These are phyloP conservation scores for Erithacus rubecula DNA, from an alignment of 2,797 vertebrate species.

Conservation along the genomic window DNA sequence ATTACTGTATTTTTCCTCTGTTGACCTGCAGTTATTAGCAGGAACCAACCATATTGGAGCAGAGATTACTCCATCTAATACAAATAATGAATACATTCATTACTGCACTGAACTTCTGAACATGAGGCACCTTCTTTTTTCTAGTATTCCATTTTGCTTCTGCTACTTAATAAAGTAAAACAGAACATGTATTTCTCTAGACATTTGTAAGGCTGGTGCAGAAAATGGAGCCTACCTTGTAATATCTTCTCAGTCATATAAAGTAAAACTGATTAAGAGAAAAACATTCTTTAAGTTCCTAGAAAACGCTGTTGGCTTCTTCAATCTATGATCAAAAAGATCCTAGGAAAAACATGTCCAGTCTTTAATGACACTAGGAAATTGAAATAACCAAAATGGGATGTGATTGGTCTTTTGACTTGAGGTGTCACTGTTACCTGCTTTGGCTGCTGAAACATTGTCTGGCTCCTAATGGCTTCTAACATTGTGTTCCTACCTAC, in stretches of 20 bases:
- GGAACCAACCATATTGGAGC: neutral
- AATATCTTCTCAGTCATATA: slow-evolving; percentile 10
- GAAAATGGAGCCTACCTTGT: slow-evolving; percentile 36
- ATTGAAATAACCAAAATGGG: slow-evolving; percentile 60
- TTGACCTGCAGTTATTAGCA: neutral
- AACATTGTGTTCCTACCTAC: slow-evolving; percentile 43
- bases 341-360: slow-evolving; percentile 24
- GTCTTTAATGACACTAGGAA: slow-evolving; percentile 31
- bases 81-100: neutral
- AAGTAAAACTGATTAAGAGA: slow-evolving; percentile 39
- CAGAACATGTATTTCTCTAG: neutral
- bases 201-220: neutral
- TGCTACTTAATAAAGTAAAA: slow-evolving; percentile 29
- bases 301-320: slow-evolving; percentile 32
- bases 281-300: slow-evolving; percentile 29
- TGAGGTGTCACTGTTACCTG: slow-evolving; percentile 32
- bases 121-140: neutral
- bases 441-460: slow-evolving; percentile 33
- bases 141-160: slow-evolving; percentile 3
- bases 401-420: slow-evolving; percentile 44
- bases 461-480: slow-evolving; percentile 51
- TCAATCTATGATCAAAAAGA: slow-evolving; percentile 48
- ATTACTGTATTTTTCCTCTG: neutral
- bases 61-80: neutral
- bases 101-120: neutral